Conservation (phyloP, 2,888 invertebrate species). For the Dexiosoma caninum region DNA sequence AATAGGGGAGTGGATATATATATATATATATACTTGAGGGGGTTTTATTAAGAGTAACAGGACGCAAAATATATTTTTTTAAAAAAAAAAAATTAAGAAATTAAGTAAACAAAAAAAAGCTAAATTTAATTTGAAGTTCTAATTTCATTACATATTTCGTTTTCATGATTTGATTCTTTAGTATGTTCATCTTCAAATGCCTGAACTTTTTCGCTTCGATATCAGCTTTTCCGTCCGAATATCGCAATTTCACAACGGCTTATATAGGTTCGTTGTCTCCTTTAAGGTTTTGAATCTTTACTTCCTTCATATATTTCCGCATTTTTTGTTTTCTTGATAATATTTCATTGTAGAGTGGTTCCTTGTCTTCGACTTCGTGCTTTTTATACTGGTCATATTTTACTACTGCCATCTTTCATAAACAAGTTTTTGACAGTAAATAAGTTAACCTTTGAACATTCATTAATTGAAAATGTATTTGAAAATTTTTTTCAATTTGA, state of each 20-base stretch:
- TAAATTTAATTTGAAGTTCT: conserved; percentile 33
- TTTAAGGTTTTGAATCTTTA: conserved; percentile 72
- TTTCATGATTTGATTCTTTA: conserved; percentile 8
- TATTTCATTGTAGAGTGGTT: conserved; percentile 72
- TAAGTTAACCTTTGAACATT: too few relatives aligned
- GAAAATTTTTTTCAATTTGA: too few relatives aligned
- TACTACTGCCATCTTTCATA: too few relatives aligned
- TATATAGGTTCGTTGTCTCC: conserved; percentile 64
- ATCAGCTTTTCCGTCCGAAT: neutral
- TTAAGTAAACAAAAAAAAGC: conserved; percentile 29
- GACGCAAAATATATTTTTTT: conserved; percentile 86
- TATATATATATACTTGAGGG: conserved; percentile 98
- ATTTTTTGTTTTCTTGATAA: conserved; percentile 71
- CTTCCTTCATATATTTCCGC: conserved; percentile 76
- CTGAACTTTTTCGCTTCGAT: neutral
- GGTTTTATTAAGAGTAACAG: conserved; percentile 92
- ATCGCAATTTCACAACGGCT: neutral
- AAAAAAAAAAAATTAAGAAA: conserved; percentile 25
- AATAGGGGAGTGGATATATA: conserved; percentile 98
- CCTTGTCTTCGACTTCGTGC: conserved; percentile 71
- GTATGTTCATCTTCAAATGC: neutral
- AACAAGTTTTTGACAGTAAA: too few relatives aligned
- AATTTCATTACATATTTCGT: too few relatives aligned
- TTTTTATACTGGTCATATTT: conserved; percentile 82
- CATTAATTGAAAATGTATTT: too few relatives aligned